Percentiles rank a stretch among this genome's conserved stretches.
Evolutionary conservation across 2,113 vertebrate species (phyloP).

Genomic region (Phaethornis superciliosus): DNA sequence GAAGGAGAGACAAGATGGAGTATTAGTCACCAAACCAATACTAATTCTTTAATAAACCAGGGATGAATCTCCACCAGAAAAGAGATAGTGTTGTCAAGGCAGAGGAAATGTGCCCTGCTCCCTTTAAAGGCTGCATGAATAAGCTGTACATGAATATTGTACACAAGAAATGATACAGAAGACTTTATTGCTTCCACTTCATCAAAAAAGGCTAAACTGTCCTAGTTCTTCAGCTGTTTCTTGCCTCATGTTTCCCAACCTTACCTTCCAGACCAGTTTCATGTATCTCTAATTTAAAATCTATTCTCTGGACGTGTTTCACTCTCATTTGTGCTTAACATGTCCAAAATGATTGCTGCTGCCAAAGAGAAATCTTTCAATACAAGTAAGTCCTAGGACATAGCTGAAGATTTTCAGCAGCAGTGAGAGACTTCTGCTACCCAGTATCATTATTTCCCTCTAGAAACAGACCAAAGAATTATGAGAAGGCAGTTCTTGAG

Average conservation of each 20-base stretch:
- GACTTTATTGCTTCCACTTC: background rate
- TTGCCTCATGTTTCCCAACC: background rate
- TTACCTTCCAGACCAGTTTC: background rate
- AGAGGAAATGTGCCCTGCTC: accelerated
- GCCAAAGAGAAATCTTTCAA: background rate
- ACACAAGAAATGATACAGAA: accelerated
- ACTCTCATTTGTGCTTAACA: background rate
- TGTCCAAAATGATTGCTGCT: background rate
- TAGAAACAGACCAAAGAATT: background rate
- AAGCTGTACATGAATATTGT: background rate
- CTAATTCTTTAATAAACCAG: background rate
- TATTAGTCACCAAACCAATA: background rate
- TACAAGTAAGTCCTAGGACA: background rate
- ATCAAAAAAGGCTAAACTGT: background rate
- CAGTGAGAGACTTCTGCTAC: background rate
- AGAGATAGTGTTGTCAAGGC: background rate
- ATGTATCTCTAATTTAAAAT: background rate
- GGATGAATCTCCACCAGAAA: background rate
- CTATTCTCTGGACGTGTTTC: background rate
- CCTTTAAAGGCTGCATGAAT: background rate
- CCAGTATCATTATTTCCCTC: accelerated
- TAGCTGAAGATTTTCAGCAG: background rate
- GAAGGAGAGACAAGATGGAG: background rate
- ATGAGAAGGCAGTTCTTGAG: background rate
- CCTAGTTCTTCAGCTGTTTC: background rate